A percentile compares a stretch with the other conserved stretches of the same genome.
Conservation (phyloP, 1,140 invertebrate genomes). For the Drosophila seguyi region DNA sequence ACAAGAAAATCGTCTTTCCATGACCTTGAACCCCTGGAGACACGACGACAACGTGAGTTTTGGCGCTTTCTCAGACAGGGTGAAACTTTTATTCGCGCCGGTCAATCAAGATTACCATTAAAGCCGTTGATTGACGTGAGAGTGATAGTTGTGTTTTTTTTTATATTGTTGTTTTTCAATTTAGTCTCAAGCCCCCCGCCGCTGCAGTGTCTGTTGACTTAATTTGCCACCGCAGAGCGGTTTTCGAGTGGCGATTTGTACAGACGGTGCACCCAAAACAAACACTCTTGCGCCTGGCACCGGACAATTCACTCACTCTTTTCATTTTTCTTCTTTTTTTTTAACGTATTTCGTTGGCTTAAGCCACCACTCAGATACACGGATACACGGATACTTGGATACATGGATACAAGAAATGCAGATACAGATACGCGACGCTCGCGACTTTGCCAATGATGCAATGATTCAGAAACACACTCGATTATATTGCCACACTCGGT, state of each 20-base stretch:
- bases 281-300: constrained; percentile 7
- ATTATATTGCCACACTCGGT: constrained; percentile 33
- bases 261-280: constrained; percentile 36
- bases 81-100: constrained; percentile 30
- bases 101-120: constrained; percentile 32
- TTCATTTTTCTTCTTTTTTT: constrained; percentile 9
- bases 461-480: constrained; percentile 40
- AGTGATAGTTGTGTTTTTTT: constrained; percentile 4
- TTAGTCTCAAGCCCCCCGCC: constrained; percentile 8
- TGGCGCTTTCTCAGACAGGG: constrained; percentile 23
- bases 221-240: constrained; percentile 32
- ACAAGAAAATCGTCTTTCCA: background rate
- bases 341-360: background rate
- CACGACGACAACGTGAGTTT: constrained; percentile 13
- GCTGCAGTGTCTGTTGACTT: constrained; percentile 7
- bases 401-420: constrained; percentile 19
- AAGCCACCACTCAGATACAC: constrained; percentile 5
- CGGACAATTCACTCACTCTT: constrained; percentile 19
- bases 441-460: constrained; percentile 34
- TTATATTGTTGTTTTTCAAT: background rate
- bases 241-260: constrained; percentile 28
- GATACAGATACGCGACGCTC: constrained; percentile 34
- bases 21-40: constrained; percentile 30
- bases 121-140: constrained; percentile 33
- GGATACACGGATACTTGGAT: constrained; percentile 4